These are phyloP conservation scores for Rhea americana DNA, from an alignment of 2,113 vertebrate genomes.

Conservation along the genomic window DNA sequence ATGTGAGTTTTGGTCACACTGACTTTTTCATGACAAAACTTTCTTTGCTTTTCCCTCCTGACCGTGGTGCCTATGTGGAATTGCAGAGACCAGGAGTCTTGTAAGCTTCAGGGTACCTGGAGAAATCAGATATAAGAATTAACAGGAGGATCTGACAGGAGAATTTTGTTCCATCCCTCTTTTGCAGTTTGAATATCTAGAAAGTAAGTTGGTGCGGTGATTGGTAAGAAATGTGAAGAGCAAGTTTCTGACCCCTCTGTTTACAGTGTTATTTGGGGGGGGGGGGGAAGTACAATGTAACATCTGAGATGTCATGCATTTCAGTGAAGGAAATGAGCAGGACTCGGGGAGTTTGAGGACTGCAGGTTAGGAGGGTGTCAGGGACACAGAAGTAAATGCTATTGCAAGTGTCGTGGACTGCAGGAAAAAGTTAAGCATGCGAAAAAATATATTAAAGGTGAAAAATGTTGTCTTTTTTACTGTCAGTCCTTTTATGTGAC, in stretches of 20 bases:
- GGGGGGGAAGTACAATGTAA: not conserved
- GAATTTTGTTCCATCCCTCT: not conserved
- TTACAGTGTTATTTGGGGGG: not conserved
- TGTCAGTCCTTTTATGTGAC: not conserved
- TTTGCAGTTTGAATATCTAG: not conserved
- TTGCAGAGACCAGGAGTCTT: not conserved
- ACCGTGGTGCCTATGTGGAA: rapidly evolving
- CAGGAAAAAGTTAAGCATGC: not conserved
- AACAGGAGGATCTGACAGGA: not conserved
- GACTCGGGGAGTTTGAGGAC: not conserved
- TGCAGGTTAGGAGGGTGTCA: not conserved
- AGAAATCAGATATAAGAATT: not conserved
- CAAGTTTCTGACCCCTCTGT: not conserved
- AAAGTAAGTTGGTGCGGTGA: not conserved
- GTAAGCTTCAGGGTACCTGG: not conserved
- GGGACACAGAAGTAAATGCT: not conserved
- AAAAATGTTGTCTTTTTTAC: not conserved
- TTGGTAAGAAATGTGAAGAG: rapidly evolving
- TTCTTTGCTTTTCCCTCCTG: not conserved
- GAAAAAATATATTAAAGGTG: not conserved
- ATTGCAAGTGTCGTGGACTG: not conserved
- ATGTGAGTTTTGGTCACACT: not conserved
- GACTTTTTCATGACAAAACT: not conserved
- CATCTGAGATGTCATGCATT: not conserved
- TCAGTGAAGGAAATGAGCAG: not conserved